A percentile compares a stretch with the other conserved stretches of the same genome.
Conservation (phyloP, 2,888 invertebrate species). For the Rhogogaster chlorosoma region DNA sequence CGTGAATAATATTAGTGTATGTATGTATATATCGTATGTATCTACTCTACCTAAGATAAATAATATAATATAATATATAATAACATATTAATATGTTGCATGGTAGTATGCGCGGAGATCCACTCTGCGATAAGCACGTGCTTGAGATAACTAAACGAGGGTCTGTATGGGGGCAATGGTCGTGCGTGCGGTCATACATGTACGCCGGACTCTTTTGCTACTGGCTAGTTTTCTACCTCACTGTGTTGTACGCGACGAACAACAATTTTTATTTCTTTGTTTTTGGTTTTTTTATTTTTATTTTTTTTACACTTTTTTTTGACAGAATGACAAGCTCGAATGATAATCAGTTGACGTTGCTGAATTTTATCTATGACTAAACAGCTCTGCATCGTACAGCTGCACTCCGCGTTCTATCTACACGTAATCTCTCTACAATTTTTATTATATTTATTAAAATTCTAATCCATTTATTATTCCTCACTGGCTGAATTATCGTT, state of each 20-base stretch:
- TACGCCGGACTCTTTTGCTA: not conserved
- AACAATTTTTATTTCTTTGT: not conserved
- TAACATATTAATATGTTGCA: not conserved
- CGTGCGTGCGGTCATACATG: not conserved
- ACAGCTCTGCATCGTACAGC: not conserved
- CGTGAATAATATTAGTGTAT: not conserved
- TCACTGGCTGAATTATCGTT: not conserved
- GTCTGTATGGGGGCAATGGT: not conserved
- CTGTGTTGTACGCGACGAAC: not conserved
- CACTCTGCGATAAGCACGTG: constrained; percentile 16
- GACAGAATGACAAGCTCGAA: not conserved
- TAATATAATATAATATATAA: not conserved
- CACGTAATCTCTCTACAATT: not conserved
- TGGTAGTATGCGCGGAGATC: constrained; percentile 1
- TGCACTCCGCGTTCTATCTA: not conserved
- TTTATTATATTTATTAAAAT: not conserved
- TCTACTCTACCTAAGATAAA: not conserved
- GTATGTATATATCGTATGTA: not conserved
- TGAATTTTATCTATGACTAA: not conserved
- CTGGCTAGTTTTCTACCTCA: not conserved
- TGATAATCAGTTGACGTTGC: not conserved
- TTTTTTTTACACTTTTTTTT: not conserved
- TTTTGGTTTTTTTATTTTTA: not conserved
- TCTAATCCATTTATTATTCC: too few relatives aligned
- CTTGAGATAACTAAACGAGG: constrained; percentile 3